Conservation (phyloP, 2,113 vertebrate species). For the Pseudorhombus dupliciocellatus region DNA sequence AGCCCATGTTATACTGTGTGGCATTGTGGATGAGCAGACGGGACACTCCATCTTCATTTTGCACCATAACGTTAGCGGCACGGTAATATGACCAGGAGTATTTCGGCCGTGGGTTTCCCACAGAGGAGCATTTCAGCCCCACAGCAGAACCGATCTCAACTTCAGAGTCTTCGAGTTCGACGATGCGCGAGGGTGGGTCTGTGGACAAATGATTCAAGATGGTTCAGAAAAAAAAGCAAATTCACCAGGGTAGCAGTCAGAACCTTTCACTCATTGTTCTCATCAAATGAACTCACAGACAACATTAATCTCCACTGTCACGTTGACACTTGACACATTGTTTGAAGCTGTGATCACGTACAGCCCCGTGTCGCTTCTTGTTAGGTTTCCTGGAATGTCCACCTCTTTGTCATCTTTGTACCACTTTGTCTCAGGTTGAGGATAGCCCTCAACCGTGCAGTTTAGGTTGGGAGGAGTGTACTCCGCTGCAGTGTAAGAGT, state of each 20-base stretch:
- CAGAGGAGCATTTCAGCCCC: conserved; percentile 62
- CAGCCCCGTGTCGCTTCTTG: conserved; percentile 52
- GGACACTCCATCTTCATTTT: conserved; percentile 64
- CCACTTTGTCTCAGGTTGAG: conserved; percentile 17
- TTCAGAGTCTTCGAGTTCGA: conserved; percentile 63
- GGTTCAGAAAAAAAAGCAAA: conserved; percentile 1
- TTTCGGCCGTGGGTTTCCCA: conserved; percentile 41
- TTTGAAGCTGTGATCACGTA: conserved; percentile 54
- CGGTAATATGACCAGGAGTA: conserved; percentile 62
- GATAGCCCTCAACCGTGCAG: conserved; percentile 42
- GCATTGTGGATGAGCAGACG: conserved; percentile 50
- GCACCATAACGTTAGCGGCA: conserved; percentile 37
- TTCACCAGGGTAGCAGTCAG: background rate
- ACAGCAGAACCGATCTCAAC: conserved; percentile 34
- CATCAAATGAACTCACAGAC: conserved; percentile 50
- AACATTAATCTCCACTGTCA: conserved; percentile 51
- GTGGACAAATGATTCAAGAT: background rate
- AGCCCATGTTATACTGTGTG: conserved; percentile 55
- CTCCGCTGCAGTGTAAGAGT: conserved; percentile 28
- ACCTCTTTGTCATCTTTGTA: conserved; percentile 57
- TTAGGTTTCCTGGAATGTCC: conserved; percentile 22
- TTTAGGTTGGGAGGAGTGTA: background rate
- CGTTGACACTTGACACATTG: fast-evolving
- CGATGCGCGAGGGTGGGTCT: conserved; percentile 64
- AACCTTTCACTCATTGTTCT: background rate